Base-by-base conservation (phyloP, 2,888 invertebrate species). In the Tolmerus cingulatus region DNA sequence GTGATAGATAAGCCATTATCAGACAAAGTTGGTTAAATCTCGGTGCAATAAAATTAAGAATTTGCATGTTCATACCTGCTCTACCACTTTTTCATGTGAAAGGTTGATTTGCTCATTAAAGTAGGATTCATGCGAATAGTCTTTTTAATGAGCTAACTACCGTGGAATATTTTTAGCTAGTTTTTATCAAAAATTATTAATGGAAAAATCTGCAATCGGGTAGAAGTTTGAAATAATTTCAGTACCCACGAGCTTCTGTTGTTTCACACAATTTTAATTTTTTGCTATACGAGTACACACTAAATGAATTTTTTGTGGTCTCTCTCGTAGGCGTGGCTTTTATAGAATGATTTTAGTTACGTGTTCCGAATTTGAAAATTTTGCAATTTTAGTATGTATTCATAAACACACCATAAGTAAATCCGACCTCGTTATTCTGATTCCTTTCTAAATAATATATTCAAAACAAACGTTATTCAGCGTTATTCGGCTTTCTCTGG, bases 31-130 rank as follows among this genome's bases (percentile, higher is more conserved):
- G 51, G 12, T 55, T 46, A 81, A 81, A 23, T 51, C 81, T 46
- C 51, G 4, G 30, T 55, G 81, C 43, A 37, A 78, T 81, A 81
- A 81, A 81, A 27, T n/a, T 14, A 79, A 30, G 55, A 81, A 55
- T 81, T 81, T 81, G 81, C 81, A 81, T 81, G 55, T 81, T 81
- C 66, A 66, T 66, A 66, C 66, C 27, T 66, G 66, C 66, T 66
- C 66, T 66, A 23, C 27, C 66, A 12, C 27, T 66, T 66, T 66
- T 66, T 9, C 66, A 66, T 27, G 23, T 12, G 27, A 9, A 66
- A 66, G 2, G 66, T 66, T 66, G 66, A 66, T 66, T 23, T 66
- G 12, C 19, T 66, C 12, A 66, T 23, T 66, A 12, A 46, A 27
- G 66, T 27, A 51, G 51, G 51, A 19, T 51, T 66, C 5, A 19